phyloP scores from a whole-genome alignment of 1,140 invertebrate genomes.

The Drosophila littoralis region DNA sequence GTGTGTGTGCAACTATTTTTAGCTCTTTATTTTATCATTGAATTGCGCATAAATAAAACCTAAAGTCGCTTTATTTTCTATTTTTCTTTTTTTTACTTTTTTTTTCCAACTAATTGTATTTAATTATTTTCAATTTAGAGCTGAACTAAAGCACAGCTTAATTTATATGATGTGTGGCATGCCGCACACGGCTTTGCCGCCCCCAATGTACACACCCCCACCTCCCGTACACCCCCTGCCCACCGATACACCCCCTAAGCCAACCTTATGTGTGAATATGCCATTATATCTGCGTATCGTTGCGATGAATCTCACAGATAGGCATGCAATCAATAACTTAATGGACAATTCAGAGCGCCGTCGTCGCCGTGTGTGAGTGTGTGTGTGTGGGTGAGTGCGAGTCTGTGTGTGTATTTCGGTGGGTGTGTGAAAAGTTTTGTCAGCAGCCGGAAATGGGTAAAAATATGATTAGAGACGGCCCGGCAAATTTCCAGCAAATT shows the following conservation, averaged over 20 bases:
- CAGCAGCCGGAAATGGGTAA: constrained; percentile 55
- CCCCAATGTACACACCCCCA: neutral
- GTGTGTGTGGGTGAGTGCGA: constrained; percentile 21
- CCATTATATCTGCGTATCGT: neutral
- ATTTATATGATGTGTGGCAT: constrained; percentile 23
- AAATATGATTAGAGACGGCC: constrained; percentile 31
- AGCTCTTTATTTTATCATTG: constrained; percentile 59
- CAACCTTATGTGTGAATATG: neutral
- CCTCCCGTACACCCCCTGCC: neutral
- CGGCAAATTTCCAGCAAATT: constrained; percentile 51
- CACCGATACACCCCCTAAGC: constrained; percentile 1
- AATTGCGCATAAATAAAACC: constrained; percentile 65
- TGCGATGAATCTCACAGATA: constrained; percentile 24
- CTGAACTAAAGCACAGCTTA: constrained; percentile 49
- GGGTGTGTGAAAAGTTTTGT: constrained; percentile 73
- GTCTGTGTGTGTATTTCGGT: constrained; percentile 16
- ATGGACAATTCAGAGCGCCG: constrained; percentile 51
- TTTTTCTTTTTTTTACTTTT: constrained; percentile 12
- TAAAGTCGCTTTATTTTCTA: constrained; percentile 31
- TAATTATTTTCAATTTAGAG: constrained; percentile 73
- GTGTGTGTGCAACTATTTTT: constrained; percentile 53
- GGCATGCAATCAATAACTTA: constrained; percentile 73
- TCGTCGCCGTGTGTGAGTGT: constrained; percentile 4
- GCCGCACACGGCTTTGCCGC: constrained; percentile 11
- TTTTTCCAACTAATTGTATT: constrained; percentile 65